These are phyloP conservation scores for Candidula unifasciata DNA, from an alignment of 2,888 invertebrate genomes.

Conservation along the genomic window DNA sequence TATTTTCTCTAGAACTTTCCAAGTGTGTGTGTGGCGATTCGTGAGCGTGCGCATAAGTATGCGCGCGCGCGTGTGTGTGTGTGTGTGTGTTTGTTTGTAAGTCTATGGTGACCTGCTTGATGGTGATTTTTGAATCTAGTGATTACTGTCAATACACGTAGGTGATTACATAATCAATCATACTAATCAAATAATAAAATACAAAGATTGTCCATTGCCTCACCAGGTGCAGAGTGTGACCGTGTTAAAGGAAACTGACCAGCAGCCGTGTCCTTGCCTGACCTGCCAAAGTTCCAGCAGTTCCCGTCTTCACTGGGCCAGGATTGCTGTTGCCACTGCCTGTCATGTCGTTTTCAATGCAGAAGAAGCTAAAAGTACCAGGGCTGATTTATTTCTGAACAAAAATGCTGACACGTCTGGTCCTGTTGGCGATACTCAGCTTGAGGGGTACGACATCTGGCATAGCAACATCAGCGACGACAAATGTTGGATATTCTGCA, in stretches of 20 bases:
- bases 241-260: background rate
- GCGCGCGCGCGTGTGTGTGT: background rate
- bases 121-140: too few relatives aligned
- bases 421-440: background rate
- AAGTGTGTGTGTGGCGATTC: too few relatives aligned
- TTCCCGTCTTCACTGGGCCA: background rate
- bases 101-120: too few relatives aligned
- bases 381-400: background rate
- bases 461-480: constrained; percentile 22
- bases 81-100: too few relatives aligned
- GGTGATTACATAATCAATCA: too few relatives aligned
- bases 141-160: too few relatives aligned
- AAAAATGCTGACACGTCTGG: constrained; percentile 17
- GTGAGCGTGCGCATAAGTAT: too few relatives aligned
- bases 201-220: background rate
- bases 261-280: constrained; percentile 10
- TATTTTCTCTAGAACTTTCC: too few relatives aligned
- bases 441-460: background rate
- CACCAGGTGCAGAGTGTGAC: background rate
- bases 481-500: constrained; percentile 12
- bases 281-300: background rate
- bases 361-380: constrained; percentile 5
- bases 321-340: constrained; percentile 1
- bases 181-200: too few relatives aligned
- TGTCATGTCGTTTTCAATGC: constrained; percentile 11